Evolutionary conservation across 2,888 invertebrate genomes (phyloP), one percentile per base, ranked within the genome.

Genomic region (Brachyptera putata): DNA sequence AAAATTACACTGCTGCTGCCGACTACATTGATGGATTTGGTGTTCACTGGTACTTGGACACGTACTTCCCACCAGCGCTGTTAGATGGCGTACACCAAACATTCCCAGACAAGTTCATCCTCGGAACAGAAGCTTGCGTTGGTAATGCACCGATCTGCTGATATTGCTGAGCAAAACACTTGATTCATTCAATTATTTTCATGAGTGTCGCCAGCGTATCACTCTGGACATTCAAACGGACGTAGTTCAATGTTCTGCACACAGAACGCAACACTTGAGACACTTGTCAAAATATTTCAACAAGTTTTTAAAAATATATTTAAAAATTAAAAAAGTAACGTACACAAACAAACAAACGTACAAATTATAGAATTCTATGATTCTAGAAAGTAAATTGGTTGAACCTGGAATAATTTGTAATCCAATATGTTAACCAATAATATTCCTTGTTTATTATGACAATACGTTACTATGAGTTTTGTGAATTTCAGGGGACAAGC

Each of bases 41-140:
- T 0, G 76, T 92, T 3, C 95, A 95, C 73, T 95, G 91, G 86
- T 95, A 95, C 72, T 78, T 78, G 58, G 88, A 92, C 73, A 70
- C 72, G 22, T 70, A 84, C 25, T 70, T 83, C 34, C 79, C 85
- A 0, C 71, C 83, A 0, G 66, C 67, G 5, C 73, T 84, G 34
- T 75, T 92, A 11, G 79, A 81, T 13, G 64, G 70, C 37, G 79
- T 87, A 0, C 85, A 85, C 65, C 64, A 77, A 0, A 70, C 73
- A 43, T 82, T 82, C 72, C 87, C 88, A 0, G 77, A 83, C 61
- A 86, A 88, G 71, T 84, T 90, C 63, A 73, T 92, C 11, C 71
- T 95, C 4, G 82, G 84, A 30, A 91, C 93, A 0, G 95, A 95
- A 75, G 89, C 92, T 11, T 89, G 89, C 69, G 78, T 80, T 71